A percentile compares a stretch with the other conserved stretches of the same genome.
Evolutionary conservation across 2,888 invertebrate species (phyloP).

Genomic region (Uloborus plumipes): DNA sequence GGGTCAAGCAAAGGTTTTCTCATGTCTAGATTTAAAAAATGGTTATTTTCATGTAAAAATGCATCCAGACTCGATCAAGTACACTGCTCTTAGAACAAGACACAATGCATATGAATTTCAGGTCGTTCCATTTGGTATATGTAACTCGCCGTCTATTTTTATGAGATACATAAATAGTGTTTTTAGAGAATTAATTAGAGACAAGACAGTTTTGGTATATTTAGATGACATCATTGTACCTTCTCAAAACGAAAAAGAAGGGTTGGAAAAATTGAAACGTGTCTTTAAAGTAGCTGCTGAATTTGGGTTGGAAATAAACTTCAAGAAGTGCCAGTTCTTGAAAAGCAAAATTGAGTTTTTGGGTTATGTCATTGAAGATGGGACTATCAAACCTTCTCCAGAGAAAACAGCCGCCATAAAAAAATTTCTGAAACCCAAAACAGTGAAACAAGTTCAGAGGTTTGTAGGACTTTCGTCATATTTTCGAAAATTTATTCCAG

Average conservation of each 20-base stretch:
- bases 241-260: not conserved
- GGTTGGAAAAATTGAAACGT: not conserved
- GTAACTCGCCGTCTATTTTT: not conserved
- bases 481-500: conserved; percentile 33
- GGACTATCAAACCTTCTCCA: conserved; percentile 16
- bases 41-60: conserved; percentile 16
- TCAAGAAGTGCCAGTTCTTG: conserved; percentile 34
- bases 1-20: conserved; percentile 1
- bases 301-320: conserved; percentile 33
- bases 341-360: conserved; percentile 10
- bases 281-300: not conserved
- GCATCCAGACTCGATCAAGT: not conserved
- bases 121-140: not conserved
- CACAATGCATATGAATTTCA: not conserved
- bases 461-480: conserved; percentile 18
- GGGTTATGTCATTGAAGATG: conserved; percentile 30
- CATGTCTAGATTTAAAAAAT: conserved; percentile 22
- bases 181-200: not conserved
- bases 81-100: not conserved
- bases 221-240: not conserved
- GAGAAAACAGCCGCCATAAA: not conserved
- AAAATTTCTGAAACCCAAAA: not conserved
- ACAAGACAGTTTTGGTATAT: not conserved
- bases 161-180: not conserved
- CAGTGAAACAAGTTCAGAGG: conserved; percentile 7